A percentile compares a stretch with the other conserved stretches of the same genome.
Evolutionary conservation across 2,113 vertebrate species (phyloP).

Genomic region (Esox niger): DNA sequence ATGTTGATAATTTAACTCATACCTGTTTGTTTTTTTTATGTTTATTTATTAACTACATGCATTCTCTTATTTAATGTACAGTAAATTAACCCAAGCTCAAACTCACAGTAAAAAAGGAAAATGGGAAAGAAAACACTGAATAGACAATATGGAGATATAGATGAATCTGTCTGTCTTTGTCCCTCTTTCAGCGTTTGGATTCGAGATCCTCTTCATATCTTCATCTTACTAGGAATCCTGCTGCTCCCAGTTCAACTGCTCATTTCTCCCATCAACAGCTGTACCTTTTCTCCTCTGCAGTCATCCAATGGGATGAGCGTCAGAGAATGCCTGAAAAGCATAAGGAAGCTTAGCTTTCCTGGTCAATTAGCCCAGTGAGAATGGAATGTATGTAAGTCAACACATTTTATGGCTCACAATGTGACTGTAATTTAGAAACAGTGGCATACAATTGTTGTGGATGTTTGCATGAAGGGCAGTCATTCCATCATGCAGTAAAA

Average conservation of each 20-base stretch:
- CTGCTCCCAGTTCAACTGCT: conserved; percentile 14
- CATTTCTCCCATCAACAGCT: background rate
- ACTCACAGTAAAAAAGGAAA: background rate
- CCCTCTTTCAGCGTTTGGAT: background rate
- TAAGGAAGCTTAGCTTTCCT: conserved; percentile 4
- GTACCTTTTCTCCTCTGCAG: background rate
- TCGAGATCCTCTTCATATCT: background rate
- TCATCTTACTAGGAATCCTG: background rate
- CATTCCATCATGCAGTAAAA: conserved; percentile 32
- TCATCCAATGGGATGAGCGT: background rate
- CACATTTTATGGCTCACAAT: conserved; percentile 23
- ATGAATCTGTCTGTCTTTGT: conserved; percentile 13
- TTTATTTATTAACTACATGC: background rate
- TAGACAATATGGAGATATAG: too few species aligned
- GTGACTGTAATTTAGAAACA: conserved; percentile 34
- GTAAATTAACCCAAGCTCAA: conserved; percentile 14
- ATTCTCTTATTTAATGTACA: background rate
- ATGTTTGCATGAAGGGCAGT: conserved; percentile 29
- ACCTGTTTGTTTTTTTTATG: background rate
- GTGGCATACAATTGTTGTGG: conserved; percentile 34
- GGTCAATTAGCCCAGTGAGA: conserved; percentile 25
- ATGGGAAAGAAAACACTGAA: conserved; percentile 22
- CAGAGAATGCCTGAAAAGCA: background rate
- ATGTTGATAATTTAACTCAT: too few species aligned
- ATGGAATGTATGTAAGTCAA: conserved; percentile 25